Base-by-base conservation (phyloP, 2,888 invertebrate genomes). In the Clunio marinus region DNA sequence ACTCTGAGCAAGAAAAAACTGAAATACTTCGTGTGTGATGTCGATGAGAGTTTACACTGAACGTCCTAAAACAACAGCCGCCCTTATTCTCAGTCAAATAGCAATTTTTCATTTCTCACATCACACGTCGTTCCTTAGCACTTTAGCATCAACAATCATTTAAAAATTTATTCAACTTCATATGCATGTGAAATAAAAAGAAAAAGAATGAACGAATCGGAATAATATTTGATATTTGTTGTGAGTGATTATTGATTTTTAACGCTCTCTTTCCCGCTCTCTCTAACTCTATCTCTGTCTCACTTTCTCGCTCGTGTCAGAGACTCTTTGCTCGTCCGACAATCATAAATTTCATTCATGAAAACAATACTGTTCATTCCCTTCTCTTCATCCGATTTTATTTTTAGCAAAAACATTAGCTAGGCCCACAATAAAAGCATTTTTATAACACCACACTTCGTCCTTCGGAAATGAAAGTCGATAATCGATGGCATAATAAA, bases 401-500 rank as follows among this genome's bases (percentile, higher is more conserved):
- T n/a, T n/a, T n/a, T n/a, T n/a, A n/a, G n/a, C n/a, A n/a, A n/a
- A n/a, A n/a, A 32, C 41, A 41, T 41, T 41, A 41, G 41, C 41
- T n/a, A 41, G 41, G 22, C 22, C 51, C 51, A 32, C 28, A 58
- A 58, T 58, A 58, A 58, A 58, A 58, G n/a, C 20, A 58, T 58
- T 28, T 46, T 58, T 58, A 58, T 58, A 28, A 20, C 51, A 51
- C 22, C 17, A 8, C 51, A 51, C 22, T 32, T 10, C 32, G 41
- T 10, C n/a, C 41, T 41, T n/a, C 10, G 41, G 41, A n/a, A 41
- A n/a, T n/a, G 58, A 28, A 13, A 58, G 24, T 32, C 58, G 58
- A 58, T 58, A 58, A 58, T 58, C 58, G 58, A 58, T 58, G 58
- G 28, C 32, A 28, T 17, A 58, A 58, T 58, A 58, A 58, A 58